Evolutionary conservation across 2,113 vertebrate genomes (phyloP), one percentile per base, ranked within the genome.

Genomic region (Isichthys henryi): DNA sequence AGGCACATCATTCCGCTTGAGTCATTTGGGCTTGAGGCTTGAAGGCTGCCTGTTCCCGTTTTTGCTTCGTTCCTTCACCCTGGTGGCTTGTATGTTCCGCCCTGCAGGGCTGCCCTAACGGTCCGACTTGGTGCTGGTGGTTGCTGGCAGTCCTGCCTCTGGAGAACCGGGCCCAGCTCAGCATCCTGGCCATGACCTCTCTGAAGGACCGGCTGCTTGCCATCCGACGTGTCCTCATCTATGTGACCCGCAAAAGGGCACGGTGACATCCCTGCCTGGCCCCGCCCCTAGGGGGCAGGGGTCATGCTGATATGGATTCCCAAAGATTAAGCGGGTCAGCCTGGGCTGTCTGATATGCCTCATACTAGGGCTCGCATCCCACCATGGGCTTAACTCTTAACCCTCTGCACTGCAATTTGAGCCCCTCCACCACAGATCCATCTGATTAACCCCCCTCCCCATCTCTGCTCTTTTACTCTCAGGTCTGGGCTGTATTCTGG

Each of bases 111-210:
- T 97, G 95, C 92, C 95, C 96, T 35, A 96, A 95, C 53, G 98
- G 97, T 49, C 98, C 98, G 3, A 96, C 97, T 1, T 99, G 98
- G 98, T 97, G 96, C 94, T 99, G 98, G 97, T 98, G 97, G 97
- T 95, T 98, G 58, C 95, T 98, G 86, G 97, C 96, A 0, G 97
- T 99, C 77, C 92, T 98, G 86, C 97, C 98, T 0, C 89, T 98
- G 92, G 98, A 98, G 89, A 96, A 95, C 89, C 95, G 96, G 91
- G 97, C 98, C 91, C 97, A 98, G 92, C 96, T 99, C 92, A 97
- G 97, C 88, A 97, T 98, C 90, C 91, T 98, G 23, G 92, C 97
- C 89, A 97, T 98, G 97, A 97, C 94, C 27, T 96, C 96, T 0
- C 95, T 98, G n/a, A 98, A 97, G 93, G 97, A 98, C 90, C 95